A percentile compares a stretch with the other conserved stretches of the same genome.
Evolutionary conservation across 1,140 invertebrate genomes (phyloP).

Genomic region (Lerema accius): DNA sequence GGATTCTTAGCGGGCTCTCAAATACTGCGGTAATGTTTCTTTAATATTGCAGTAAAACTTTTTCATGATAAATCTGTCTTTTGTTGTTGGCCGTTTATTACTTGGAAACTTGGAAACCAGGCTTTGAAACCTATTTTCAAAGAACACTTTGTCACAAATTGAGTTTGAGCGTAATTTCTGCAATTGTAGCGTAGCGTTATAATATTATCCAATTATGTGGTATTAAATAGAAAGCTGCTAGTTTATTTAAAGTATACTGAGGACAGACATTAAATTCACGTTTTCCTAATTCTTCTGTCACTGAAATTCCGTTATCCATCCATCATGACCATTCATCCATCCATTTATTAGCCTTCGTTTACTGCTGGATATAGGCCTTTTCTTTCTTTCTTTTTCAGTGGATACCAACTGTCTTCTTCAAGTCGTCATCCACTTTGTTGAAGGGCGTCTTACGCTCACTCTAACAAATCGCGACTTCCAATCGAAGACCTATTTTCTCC

Average conservation of each 20-base stretch:
- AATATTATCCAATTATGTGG: background rate
- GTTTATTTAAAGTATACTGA: background rate
- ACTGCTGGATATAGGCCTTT: too few relatives aligned
- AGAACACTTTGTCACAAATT: constrained; percentile 35
- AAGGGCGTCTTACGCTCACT: too few relatives aligned
- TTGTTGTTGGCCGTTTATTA: constrained; percentile 50
- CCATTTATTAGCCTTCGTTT: too few relatives aligned
- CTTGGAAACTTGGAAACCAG: constrained; percentile 51
- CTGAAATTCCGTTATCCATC: too few relatives aligned
- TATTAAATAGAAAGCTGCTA: background rate
- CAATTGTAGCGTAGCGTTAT: constrained; percentile 2
- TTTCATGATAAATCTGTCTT: constrained; percentile 61
- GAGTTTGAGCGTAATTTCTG: constrained; percentile 24
- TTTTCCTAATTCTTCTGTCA: too few relatives aligned
- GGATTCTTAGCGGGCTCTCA: constrained; percentile 17
- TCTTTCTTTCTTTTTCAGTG: too few relatives aligned
- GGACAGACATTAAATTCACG: background rate
- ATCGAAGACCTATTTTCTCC: too few relatives aligned
- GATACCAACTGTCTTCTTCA: too few relatives aligned
- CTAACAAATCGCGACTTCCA: too few relatives aligned
- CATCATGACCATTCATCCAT: too few relatives aligned
- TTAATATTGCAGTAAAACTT: constrained; percentile 54
- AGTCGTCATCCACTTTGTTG: too few relatives aligned
- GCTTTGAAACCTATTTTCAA: constrained; percentile 47
- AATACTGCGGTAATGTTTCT: constrained; percentile 55